Conservation (phyloP, 35 echinoderm and acorn worm species). For the Amphiura filiformis region DNA sequence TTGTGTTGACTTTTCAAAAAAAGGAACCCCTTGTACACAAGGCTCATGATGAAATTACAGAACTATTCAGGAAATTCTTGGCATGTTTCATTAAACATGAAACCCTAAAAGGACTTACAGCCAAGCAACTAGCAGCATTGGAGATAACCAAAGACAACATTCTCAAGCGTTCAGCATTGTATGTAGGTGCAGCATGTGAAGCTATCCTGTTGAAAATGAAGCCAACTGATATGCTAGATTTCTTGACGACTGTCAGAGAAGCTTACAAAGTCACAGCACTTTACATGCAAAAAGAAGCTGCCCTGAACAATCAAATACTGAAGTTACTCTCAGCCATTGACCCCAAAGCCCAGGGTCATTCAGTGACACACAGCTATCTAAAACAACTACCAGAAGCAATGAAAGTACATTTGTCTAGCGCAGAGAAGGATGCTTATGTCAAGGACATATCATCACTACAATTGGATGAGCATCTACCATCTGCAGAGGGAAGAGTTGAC, state of each 20-base stretch:
- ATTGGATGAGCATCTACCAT: constrained; percentile 27
- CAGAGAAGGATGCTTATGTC: too few relatives aligned
- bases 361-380: constrained; percentile 23
- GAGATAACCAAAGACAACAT: constrained; percentile 25
- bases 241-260: constrained; percentile 30
- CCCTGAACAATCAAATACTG: constrained; percentile 40
- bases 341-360: constrained; percentile 54
- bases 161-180: constrained; percentile 44
- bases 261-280: constrained; percentile 43
- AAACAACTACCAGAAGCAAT: constrained; percentile 39
- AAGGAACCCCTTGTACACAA: constrained; percentile 43
- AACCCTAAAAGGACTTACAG: constrained; percentile 25
- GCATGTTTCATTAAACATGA: too few relatives aligned
- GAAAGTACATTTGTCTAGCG: neutral
- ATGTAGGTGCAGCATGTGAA: constrained; percentile 30
- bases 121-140: constrained; percentile 39
- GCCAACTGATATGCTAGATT: constrained; percentile 13
- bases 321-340: constrained; percentile 46
- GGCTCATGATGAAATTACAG: constrained; percentile 46
- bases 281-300: constrained; percentile 50
- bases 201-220: constrained; percentile 49
- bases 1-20: constrained; percentile 50
- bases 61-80: constrained; percentile 54
- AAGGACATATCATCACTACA: too few relatives aligned
- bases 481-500: constrained; percentile 17